A percentile compares a stretch with the other conserved stretches of the same genome.
Evolutionary conservation across 2,113 vertebrate species (phyloP).

Genomic region (Strix aluco): DNA sequence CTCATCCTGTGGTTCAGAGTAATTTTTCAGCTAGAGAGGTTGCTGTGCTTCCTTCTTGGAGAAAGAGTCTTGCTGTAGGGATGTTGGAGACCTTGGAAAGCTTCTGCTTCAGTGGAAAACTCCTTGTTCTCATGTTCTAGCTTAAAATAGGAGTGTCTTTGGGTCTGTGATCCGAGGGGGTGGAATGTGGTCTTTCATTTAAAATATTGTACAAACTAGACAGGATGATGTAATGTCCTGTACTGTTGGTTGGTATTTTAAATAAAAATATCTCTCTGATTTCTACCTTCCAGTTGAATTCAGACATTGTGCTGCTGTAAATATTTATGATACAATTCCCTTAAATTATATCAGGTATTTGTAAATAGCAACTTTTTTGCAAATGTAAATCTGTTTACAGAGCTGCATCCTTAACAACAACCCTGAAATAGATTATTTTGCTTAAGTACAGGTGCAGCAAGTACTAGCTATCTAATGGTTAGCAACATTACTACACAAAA

Average conservation of each 20-base stretch:
- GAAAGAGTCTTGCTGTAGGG: not conserved
- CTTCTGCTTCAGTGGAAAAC: not conserved
- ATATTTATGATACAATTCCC: not conserved
- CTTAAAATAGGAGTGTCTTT: not conserved
- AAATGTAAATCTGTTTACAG: not conserved
- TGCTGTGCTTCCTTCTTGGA: not conserved
- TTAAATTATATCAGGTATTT: not conserved
- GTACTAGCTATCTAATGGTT: not conserved
- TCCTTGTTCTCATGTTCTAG: not conserved
- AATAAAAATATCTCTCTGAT: slow-evolving; percentile 5
- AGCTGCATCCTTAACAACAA: not conserved
- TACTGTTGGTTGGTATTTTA: not conserved
- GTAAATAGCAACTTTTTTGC: not conserved
- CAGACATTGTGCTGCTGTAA: not conserved
- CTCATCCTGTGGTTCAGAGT: not conserved
- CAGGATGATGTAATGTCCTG: slow-evolving; percentile 29
- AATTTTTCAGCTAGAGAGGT: not conserved
- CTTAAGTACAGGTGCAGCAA: not conserved
- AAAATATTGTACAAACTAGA: not conserved
- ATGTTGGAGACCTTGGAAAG: not conserved
- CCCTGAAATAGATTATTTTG: not conserved
- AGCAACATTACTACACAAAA: not conserved
- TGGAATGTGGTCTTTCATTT: slow-evolving; percentile 9
- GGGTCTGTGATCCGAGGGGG: not conserved
- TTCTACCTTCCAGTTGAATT: not conserved